These are phyloP conservation scores for Alectura lathami DNA, from an alignment of 2,113 vertebrate genomes.

Conservation along the genomic window DNA sequence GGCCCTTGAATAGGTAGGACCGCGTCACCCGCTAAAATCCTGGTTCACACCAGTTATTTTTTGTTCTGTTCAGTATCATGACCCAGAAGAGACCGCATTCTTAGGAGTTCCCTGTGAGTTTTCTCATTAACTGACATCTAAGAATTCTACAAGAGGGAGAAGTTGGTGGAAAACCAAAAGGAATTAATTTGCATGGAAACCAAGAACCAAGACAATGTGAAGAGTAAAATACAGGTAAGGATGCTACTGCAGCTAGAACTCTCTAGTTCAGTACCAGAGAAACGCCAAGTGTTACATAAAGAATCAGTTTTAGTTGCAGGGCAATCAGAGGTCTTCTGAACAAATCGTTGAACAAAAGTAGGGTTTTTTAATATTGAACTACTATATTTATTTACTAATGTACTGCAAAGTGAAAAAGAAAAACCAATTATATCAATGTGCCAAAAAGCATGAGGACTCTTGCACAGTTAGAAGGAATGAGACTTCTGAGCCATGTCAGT, in stretches of 20 bases:
- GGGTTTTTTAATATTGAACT: background rate
- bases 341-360: background rate
- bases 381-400: background rate
- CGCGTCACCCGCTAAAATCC: background rate
- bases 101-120: background rate
- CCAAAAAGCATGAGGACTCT: background rate
- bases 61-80: background rate
- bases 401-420: background rate
- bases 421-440: background rate
- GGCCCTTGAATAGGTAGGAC: background rate
- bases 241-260: background rate
- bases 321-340: background rate
- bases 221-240: background rate
- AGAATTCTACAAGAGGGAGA: background rate
- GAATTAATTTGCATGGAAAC: background rate
- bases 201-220: background rate
- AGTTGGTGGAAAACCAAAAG: background rate
- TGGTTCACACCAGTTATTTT: background rate
- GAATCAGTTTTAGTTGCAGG: background rate
- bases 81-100: background rate
- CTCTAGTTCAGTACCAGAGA: background rate
- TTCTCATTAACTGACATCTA: background rate
- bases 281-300: background rate
- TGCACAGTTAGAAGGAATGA: background rate
- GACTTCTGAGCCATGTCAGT: background rate